These are phyloP conservation scores for Drosophila erecta DNA, from an alignment of 1,140 invertebrate genomes.

Conservation along the genomic window DNA sequence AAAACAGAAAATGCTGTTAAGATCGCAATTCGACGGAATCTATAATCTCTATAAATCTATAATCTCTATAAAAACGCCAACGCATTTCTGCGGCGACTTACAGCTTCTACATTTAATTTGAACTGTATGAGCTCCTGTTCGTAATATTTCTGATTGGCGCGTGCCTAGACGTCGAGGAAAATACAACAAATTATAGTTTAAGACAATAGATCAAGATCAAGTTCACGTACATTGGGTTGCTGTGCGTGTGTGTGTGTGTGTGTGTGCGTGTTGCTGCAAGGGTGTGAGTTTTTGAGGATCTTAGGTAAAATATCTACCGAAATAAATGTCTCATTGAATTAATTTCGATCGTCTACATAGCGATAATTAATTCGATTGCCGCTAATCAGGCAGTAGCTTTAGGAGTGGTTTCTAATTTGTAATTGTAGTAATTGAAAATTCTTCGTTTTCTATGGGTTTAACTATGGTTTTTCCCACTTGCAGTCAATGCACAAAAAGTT, in stretches of 20 bases:
- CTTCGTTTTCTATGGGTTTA: slow-evolving; percentile 32
- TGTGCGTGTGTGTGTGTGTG: slow-evolving; percentile 12
- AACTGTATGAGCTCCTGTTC: slow-evolving; percentile 83
- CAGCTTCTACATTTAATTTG: slow-evolving; percentile 82
- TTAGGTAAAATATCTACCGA: slow-evolving; percentile 77
- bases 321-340: slow-evolving; percentile 47
- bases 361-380: slow-evolving; percentile 29
- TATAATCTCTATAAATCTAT: slow-evolving; percentile 17
- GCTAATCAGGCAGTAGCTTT: slow-evolving; percentile 19
- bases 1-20: slow-evolving; percentile 71
- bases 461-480: slow-evolving; percentile 27
- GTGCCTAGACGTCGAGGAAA: slow-evolving; percentile 80
- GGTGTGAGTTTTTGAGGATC: slow-evolving; percentile 21
- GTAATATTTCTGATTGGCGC: slow-evolving; percentile 81
- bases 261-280: slow-evolving; percentile 16
- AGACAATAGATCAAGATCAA: slow-evolving; percentile 55
- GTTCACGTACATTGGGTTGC: slow-evolving; percentile 38
- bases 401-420: slow-evolving; percentile 6
- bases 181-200: slow-evolving; percentile 66
- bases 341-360: slow-evolving; percentile 36
- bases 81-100: slow-evolving; percentile 68
- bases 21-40: slow-evolving; percentile 33
- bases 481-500: slow-evolving; percentile 84
- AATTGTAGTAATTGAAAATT: slow-evolving; percentile 11
- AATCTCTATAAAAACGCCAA: slow-evolving; percentile 5